Conservation (phyloP, 2,113 vertebrate genomes). For the Lucifuga dentata region DNA sequence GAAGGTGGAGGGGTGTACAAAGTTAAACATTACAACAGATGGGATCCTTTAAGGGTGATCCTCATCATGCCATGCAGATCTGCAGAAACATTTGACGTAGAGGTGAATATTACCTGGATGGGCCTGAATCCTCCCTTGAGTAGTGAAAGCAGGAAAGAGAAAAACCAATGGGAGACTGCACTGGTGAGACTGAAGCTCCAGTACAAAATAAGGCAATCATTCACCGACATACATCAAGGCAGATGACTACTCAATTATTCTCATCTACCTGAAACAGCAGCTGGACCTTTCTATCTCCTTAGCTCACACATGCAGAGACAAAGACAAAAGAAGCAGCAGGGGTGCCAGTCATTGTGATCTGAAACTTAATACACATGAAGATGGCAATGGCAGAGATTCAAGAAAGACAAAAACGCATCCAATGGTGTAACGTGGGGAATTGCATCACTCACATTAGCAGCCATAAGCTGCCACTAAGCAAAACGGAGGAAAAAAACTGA, state of each 20-base stretch:
- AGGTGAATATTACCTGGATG: conserved; percentile 83
- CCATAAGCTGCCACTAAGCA: too few species aligned
- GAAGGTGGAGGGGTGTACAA: conserved; percentile 27
- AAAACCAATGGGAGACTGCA: conserved; percentile 94
- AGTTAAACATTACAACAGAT: conserved; percentile 37
- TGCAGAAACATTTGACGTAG: conserved; percentile 56
- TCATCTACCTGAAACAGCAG: conserved; percentile 16
- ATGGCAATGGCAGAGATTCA: too few species aligned
- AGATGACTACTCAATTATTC: conserved; percentile 25
- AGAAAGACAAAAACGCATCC: too few species aligned
- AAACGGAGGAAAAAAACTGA: too few species aligned
- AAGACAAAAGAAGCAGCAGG: not conserved
- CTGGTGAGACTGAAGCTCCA: conserved; percentile 67
- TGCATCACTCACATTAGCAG: too few species aligned
- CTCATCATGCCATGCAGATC: conserved; percentile 82
- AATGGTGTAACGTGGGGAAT: too few species aligned
- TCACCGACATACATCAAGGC: conserved; percentile 39
- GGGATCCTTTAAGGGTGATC: conserved; percentile 44
- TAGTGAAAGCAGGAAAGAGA: conserved; percentile 95
- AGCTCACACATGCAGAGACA: too few species aligned
- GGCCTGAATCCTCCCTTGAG: conserved; percentile 99
- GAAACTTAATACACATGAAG: too few species aligned
- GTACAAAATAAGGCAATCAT: conserved; percentile 44
- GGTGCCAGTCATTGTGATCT: too few species aligned
- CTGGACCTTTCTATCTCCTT: not conserved